Evolutionary conservation across 2,797 vertebrate genomes (phyloP).

Genomic region (Percopsis omiscomaycus): DNA sequence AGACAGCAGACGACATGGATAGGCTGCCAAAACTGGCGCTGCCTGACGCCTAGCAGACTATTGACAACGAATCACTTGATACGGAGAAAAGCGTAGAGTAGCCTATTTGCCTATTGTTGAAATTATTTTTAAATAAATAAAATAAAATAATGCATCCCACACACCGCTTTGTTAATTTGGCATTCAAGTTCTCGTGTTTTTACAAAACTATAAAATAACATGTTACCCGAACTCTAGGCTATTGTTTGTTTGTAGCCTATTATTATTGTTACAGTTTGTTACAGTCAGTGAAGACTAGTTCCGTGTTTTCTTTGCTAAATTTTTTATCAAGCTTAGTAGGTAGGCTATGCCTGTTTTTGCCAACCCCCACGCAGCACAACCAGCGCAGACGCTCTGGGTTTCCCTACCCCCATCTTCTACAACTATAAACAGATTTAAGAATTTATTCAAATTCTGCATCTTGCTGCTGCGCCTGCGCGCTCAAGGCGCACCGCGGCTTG

Average conservation of each 20-base stretch:
- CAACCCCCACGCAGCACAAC: constrained; percentile 31
- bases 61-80: constrained; percentile 58
- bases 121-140: too few relatives aligned
- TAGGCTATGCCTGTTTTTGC: neutral
- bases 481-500: constrained; percentile 50
- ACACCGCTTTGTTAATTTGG: too few relatives aligned
- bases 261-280: too few relatives aligned
- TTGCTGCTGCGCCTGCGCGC: constrained; percentile 67
- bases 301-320: too few relatives aligned
- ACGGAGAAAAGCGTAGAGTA: neutral
- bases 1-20: constrained; percentile 59
- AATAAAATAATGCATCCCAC: too few relatives aligned
- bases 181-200: too few relatives aligned
- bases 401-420: constrained; percentile 42
- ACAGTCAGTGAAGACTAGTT: neutral
- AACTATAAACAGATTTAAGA: constrained; percentile 65
- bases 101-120: too few relatives aligned
- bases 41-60: constrained; percentile 55
- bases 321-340: neutral
- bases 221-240: too few relatives aligned
- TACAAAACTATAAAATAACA: too few relatives aligned
- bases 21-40: constrained; percentile 52
- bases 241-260: too few relatives aligned
- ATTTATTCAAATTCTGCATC: constrained; percentile 57
- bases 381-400: constrained; percentile 6